phyloP scores from a whole-genome alignment of 2,888 invertebrate species.

The Hirtodrosophila histrioides region DNA sequence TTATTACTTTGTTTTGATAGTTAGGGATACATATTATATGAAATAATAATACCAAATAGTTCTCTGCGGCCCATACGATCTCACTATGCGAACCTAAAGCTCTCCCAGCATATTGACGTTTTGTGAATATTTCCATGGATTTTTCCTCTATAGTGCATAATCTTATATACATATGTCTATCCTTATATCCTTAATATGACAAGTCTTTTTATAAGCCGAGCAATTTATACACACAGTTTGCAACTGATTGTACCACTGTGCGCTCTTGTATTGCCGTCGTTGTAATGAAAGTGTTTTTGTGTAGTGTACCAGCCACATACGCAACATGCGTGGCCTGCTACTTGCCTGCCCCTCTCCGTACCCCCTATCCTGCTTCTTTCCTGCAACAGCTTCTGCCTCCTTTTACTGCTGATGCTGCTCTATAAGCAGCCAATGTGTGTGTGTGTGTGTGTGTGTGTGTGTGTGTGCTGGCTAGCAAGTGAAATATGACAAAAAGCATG shows the following conservation, averaged over 20 bases:
- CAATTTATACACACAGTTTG: too few relatives aligned
- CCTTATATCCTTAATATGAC: too few relatives aligned
- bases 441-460: slow-evolving; percentile 2
- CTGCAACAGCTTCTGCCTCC: slow-evolving; percentile 18
- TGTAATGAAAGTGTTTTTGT: slow-evolving; percentile 79
- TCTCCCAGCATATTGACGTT: too few relatives aligned
- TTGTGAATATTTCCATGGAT: too few relatives aligned
- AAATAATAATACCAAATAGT: too few relatives aligned
- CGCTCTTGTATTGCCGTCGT: slow-evolving; percentile 33
- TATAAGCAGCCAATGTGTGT: slow-evolving; percentile 31
- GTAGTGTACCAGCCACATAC: slow-evolving; percentile 65
- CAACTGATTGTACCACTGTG: slow-evolving; percentile 33
- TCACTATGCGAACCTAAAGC: too few relatives aligned
- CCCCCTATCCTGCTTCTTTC: neutral
- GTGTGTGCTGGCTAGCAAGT: slow-evolving; percentile 46
- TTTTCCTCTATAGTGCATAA: too few relatives aligned
- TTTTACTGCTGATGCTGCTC: slow-evolving; percentile 45
- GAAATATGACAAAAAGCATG: slow-evolving; percentile 81
- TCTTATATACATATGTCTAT: too few relatives aligned
- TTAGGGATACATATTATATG: too few relatives aligned
- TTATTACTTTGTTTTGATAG: too few relatives aligned
- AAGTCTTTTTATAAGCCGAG: too few relatives aligned
- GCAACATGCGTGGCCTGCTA: slow-evolving; percentile 74
- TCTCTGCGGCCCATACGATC: too few relatives aligned
- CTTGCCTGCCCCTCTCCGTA: slow-evolving; percentile 8